Evolutionary conservation across 2,888 invertebrate species (phyloP).

Genomic region (Acleris literana): DNA sequence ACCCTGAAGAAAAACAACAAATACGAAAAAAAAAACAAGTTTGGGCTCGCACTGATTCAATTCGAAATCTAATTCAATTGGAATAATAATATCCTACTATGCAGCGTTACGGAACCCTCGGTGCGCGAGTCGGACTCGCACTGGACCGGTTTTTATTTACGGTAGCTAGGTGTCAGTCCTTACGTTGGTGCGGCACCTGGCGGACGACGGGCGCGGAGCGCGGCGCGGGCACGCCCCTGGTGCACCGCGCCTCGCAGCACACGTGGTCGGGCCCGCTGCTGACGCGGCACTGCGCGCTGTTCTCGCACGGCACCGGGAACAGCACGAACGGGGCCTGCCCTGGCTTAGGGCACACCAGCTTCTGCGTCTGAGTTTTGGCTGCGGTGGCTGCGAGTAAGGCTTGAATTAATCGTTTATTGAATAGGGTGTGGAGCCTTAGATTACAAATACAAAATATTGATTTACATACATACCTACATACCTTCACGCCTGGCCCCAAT

Average conservation of each 20-base stretch:
- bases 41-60: too few relatives aligned
- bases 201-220: conserved; percentile 68
- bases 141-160: too few relatives aligned
- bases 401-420: background rate
- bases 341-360: conserved; percentile 74
- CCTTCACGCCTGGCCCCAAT: too few relatives aligned
- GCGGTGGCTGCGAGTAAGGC: conserved; percentile 35
- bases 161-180: conserved; percentile 37
- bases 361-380: conserved; percentile 71
- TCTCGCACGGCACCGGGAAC: conserved; percentile 76
- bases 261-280: conserved; percentile 74
- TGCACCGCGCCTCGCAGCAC: conserved; percentile 82
- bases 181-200: conserved; percentile 72
- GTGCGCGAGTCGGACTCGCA: too few relatives aligned
- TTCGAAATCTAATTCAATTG: too few relatives aligned
- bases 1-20: too few relatives aligned
- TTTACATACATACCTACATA: too few relatives aligned
- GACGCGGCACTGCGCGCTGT: conserved; percentile 72
- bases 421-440: too few relatives aligned
- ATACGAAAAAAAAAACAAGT: too few relatives aligned
- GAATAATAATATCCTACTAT: too few relatives aligned
- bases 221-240: conserved; percentile 85
- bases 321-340: conserved; percentile 62
- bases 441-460: too few relatives aligned
- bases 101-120: too few relatives aligned